Evolutionary conservation across 2,113 vertebrate species (phyloP), one percentile per base, ranked within the genome.

Genomic region (Hipposideros armiger): DNA sequence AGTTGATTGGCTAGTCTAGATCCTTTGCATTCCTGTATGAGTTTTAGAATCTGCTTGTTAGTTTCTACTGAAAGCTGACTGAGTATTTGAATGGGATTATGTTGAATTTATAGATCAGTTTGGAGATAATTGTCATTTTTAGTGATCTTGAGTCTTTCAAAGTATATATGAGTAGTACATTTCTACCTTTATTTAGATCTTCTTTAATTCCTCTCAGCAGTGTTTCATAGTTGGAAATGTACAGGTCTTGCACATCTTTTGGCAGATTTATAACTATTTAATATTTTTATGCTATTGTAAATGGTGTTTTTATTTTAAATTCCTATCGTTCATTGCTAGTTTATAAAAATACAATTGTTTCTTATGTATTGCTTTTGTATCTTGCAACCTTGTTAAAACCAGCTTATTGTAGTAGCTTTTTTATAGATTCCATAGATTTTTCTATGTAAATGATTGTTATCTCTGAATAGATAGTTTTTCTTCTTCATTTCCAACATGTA

Each of bases 281-380:
- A 24, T 81, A 67, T 70, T 50, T 64, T 69, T 95, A 95, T 86
- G 40, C 50, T 54, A 20, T 70, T 80, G 0, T 42, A 50, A 89
- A 24, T 88, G 6, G 8, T 70, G 52, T 19, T 77, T 76, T 73
- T 58, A 40, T 85, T 84, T 84, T 78, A 84, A 84, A 54, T 85
- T 47, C 4, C 8, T 30, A 7, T 54, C 70, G 3, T 86, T 36
- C 2, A 86, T 74, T 94, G 7, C 56, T 67, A 69, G 2, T 60
- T 58, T 58, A 32, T 67, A 69, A 85, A 87, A 62, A 74, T 85
- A n/a, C 20, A 32, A 7, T 87, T 26, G 14, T 11, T 66, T 87
- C 87, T 84, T 90, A 26, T 58, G 58, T 88, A 88, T 81, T 85
- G 11, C 62, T 70, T 24, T 74, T 94, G 4, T 80, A 47, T 89